Evolutionary conservation across 2,113 vertebrate genomes (phyloP).

Genomic region (Oncorhynchus tshawytscha): DNA sequence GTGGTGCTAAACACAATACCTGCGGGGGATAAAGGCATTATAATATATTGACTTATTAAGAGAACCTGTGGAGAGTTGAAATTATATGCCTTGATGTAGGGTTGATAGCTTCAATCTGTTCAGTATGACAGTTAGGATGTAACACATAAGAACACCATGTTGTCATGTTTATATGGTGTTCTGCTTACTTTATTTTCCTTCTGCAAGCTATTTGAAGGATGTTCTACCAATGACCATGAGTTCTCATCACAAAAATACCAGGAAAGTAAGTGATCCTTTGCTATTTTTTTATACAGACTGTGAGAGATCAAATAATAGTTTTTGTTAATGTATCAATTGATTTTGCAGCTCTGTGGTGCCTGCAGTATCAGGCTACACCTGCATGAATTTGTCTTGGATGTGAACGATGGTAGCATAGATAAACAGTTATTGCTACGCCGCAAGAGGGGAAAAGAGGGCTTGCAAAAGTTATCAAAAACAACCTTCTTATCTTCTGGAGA

Average conservation of each 20-base stretch:
- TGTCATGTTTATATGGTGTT: background rate
- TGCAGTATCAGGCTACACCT: background rate
- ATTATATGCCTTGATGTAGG: background rate
- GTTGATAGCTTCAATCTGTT: background rate
- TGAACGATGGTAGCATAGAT: background rate
- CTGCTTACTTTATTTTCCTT: background rate
- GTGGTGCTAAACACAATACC: background rate
- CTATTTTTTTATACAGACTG: background rate
- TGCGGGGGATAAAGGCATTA: background rate
- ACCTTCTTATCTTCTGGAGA: background rate
- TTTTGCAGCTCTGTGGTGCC: background rate
- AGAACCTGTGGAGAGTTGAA: background rate
- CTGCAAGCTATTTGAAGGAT: background rate
- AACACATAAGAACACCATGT: background rate
- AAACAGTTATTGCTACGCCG: background rate
- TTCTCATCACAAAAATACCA: background rate
- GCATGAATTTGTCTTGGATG: background rate
- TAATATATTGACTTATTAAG: background rate
- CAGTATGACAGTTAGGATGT: background rate
- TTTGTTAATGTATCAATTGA: background rate
- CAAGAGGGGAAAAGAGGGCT: background rate
- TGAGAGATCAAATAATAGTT: background rate
- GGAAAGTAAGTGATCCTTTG: background rate
- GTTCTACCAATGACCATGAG: background rate
- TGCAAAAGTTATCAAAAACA: background rate